phyloP scores from a whole-genome alignment of 2,797 vertebrate species.

The Valencia hispanica region DNA sequence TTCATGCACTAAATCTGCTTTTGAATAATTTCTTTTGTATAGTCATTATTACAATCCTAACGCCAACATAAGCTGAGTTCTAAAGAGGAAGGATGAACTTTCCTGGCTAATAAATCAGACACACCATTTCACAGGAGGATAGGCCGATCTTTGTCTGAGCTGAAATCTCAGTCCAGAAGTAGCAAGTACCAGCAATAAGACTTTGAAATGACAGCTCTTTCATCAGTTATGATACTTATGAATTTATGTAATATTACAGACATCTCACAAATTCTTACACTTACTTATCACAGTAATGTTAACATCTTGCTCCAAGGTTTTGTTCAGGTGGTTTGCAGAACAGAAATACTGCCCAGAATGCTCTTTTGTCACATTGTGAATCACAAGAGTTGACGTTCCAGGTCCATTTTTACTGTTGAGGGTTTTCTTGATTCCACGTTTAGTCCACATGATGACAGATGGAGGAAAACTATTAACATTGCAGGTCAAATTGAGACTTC shows the following conservation, averaged over 20 bases:
- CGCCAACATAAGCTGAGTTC: too few relatives aligned
- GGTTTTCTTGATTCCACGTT: neutral
- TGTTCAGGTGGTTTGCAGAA: conserved; percentile 26
- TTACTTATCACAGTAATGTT: conserved; percentile 37
- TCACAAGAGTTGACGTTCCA: neutral
- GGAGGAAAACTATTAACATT: conserved; percentile 55
- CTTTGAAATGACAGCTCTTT: neutral
- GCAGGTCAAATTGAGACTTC: conserved; percentile 58
- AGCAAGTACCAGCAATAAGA: neutral
- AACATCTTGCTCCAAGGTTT: neutral
- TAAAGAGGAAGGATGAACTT: too few relatives aligned
- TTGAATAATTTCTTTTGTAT: too few relatives aligned
- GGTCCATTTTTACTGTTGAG: neutral
- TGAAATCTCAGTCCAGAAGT: neutral
- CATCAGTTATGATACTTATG: neutral
- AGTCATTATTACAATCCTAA: too few relatives aligned
- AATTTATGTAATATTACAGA: neutral
- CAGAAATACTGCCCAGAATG: conserved; percentile 58
- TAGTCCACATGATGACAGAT: conserved; percentile 38
- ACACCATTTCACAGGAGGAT: too few relatives aligned
- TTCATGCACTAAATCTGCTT: too few relatives aligned
- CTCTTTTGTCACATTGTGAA: conserved; percentile 35
- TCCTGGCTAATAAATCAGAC: too few relatives aligned
- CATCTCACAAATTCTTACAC: neutral
- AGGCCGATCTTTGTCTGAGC: too few relatives aligned